Evolutionary conservation across 2,797 vertebrate species (phyloP).

Genomic region (Limnodromus scolopaceus): DNA sequence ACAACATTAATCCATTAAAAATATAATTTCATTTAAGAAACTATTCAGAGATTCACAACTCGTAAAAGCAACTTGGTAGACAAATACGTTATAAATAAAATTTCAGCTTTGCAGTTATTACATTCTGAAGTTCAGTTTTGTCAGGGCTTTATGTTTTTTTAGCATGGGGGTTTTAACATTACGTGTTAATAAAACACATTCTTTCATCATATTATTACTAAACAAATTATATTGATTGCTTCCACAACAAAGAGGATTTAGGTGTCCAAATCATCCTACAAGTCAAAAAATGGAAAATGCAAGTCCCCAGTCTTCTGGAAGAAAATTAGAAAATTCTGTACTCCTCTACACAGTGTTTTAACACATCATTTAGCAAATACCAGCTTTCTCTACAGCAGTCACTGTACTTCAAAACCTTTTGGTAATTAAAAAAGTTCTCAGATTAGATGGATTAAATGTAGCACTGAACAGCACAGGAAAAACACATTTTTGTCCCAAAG

Average conservation of each 20-base stretch:
- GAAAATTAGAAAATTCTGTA: not conserved
- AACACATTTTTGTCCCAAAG: not conserved
- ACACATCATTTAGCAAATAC: not conserved
- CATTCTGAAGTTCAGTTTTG: not conserved
- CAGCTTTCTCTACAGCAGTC: not conserved
- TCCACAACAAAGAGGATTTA: not conserved
- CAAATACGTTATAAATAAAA: not conserved
- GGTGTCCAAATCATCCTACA: not conserved
- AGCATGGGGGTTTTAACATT: not conserved
- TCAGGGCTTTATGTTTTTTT: not conserved
- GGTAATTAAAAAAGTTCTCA: not conserved
- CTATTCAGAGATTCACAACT: not conserved
- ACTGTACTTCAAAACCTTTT: not conserved
- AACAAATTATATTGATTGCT: not conserved
- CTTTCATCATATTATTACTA: not conserved
- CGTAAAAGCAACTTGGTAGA: not conserved
- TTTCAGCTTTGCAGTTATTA: not conserved
- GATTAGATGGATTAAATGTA: not conserved
- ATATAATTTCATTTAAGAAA: not conserved
- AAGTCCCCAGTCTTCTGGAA: not conserved
- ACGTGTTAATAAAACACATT: not conserved
- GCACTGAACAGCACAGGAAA: not conserved
- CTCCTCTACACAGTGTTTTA: not conserved
- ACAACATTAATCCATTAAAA: conserved; percentile 23
- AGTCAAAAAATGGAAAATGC: not conserved